Conservation (phyloP, 2,888 invertebrate genomes). For the Pegoplata infirma region DNA sequence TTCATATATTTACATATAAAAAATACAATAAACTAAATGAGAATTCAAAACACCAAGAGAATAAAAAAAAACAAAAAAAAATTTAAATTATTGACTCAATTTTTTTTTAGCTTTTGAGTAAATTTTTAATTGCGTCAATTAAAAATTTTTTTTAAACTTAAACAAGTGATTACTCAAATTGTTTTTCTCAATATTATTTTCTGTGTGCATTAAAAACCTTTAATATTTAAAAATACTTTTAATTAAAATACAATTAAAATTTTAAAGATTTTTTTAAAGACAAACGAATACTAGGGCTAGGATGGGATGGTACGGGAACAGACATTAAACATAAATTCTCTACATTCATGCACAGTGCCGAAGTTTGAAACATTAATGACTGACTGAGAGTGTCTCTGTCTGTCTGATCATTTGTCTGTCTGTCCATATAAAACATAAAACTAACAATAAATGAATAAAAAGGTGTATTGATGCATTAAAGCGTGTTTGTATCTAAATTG, state of each 20-base stretch:
- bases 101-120: too few relatives aligned
- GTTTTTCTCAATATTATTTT: too few relatives aligned
- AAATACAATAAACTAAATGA: too few relatives aligned
- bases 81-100: too few relatives aligned
- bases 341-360: background rate
- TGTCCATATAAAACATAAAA: slow-evolving; percentile 17
- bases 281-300: background rate
- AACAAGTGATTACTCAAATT: too few relatives aligned
- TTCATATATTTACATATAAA: too few relatives aligned
- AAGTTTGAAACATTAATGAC: background rate
- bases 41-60: too few relatives aligned
- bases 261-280: slow-evolving; percentile 42
- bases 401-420: slow-evolving; percentile 1
- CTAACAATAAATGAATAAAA: slow-evolving; percentile 16
- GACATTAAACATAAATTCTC: background rate
- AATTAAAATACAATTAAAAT: slow-evolving; percentile 49
- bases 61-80: too few relatives aligned
- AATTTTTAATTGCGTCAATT: too few relatives aligned
- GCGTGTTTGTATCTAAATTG: slow-evolving; percentile 61
- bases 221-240: slow-evolving; percentile 8
- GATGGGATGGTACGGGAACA: too few relatives aligned
- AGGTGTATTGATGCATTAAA: slow-evolving; percentile 60
- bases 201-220: too few relatives aligned
- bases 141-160: too few relatives aligned
- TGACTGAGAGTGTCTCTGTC: background rate